Evolutionary conservation across 2,113 vertebrate genomes (phyloP), one percentile per base, ranked within the genome.

Genomic region (Rhinopomastus cyanomelas): DNA sequence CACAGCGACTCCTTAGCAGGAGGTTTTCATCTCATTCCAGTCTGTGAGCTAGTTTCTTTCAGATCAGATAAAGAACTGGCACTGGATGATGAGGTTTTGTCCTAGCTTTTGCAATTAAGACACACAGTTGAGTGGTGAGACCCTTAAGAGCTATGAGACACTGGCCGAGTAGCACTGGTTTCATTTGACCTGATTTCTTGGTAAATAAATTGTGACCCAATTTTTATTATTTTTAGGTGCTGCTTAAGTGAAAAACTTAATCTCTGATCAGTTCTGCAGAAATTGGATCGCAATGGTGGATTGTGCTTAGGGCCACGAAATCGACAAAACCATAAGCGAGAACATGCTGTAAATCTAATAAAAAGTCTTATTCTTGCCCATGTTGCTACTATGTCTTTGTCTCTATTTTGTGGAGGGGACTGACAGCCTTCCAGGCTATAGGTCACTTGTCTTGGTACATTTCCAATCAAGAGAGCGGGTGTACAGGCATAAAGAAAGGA

Each of bases 261-360:
- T 87, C 89, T 86, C 71, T 86, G 88, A 86, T 88, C 77, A 88
- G 80, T 76, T 90, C 67, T 91, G 64, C 68, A 95, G 88, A 78
- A 72, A 92, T 89, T 91, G 89, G 61, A 89, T 93, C 10, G 17
- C 79, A 62, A 72, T 27, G 21, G 75, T 23, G 72, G 53, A 72
- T 78, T 85, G 68, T 77, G 72, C 1, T 29, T 66, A 85, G 82
- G 68, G 72, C 55, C 56, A 68, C 48, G 51, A 87, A 90, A 95
- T 93, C 3, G 56, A 92, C 73, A 91, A 81, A 96, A 62, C 42
- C 74, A 85, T 87, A 90, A 92, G 84, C 46, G 71, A 83, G 77
- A 91, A 80, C 36, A 72, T 21, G 64, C 29, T 84, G 61, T 61
- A 88, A 81, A 88, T 53, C 86, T 69, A 84, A 92, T 78, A 72